Evolutionary conservation across 2,113 vertebrate genomes (phyloP).

Genomic region (Petrocephalus microphthalmus): DNA sequence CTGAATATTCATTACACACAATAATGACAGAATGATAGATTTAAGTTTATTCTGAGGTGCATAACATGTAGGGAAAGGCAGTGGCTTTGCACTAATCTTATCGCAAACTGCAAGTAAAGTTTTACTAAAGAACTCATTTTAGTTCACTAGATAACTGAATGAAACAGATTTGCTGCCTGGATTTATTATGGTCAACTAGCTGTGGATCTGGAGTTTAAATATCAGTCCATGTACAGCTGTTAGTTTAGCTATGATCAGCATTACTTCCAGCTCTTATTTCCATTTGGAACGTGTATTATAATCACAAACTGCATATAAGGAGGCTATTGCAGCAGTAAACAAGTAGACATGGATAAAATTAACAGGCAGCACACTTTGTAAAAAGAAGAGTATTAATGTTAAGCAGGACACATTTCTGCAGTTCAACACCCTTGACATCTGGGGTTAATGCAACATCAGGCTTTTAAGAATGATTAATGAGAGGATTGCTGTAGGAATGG

Average conservation of each 20-base stretch:
- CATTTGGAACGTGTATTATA: not conserved
- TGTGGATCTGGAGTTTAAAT: not conserved
- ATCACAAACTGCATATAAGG: not conserved
- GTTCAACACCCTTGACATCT: slow-evolving; percentile 5
- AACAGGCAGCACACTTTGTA: not conserved
- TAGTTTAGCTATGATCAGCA: not conserved
- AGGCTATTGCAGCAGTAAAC: not conserved
- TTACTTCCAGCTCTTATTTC: not conserved
- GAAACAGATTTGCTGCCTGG: not conserved
- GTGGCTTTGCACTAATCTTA: not conserved
- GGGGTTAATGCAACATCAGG: slow-evolving; percentile 33
- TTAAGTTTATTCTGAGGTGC: not conserved
- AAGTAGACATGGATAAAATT: not conserved
- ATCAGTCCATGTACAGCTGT: not conserved
- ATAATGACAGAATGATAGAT: not conserved
- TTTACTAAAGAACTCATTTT: not conserved
- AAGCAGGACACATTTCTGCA: not conserved
- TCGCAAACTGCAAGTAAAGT: not conserved
- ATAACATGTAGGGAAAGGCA: not conserved
- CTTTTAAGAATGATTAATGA: slow-evolving; percentile 47
- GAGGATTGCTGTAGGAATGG: slow-evolving; percentile 34
- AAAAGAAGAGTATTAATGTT: not conserved
- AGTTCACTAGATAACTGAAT: not conserved
- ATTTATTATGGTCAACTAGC: not conserved
- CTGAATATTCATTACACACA: not conserved